Evolutionary conservation across 2,888 invertebrate species (phyloP).

Genomic region (Rhagium mordax): DNA sequence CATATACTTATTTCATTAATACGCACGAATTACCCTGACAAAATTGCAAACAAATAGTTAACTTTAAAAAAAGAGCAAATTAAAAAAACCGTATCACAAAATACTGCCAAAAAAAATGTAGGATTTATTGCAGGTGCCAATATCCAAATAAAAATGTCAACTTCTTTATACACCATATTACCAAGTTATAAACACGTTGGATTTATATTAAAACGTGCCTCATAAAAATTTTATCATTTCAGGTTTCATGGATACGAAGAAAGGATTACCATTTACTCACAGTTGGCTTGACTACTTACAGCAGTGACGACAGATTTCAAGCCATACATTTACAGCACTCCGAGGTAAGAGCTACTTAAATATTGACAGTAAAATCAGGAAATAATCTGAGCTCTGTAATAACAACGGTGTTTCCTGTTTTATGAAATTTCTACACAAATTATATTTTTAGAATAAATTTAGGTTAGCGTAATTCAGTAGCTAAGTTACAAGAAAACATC

Average conservation of each 20-base stretch:
- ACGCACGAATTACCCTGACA: no score
- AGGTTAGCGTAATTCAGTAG: not conserved
- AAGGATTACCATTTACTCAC: conserved; percentile 90
- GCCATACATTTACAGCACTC: conserved; percentile 90
- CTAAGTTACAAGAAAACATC: no score
- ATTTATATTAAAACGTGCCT: not conserved
- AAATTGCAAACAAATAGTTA: no score
- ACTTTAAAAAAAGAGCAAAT: no score
- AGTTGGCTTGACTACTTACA: conserved; percentile 89
- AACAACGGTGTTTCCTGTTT: not conserved
- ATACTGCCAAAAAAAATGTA: no score
- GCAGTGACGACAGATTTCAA: conserved; percentile 90
- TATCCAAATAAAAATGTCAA: no score
- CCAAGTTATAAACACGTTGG: not conserved
- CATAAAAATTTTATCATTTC: conserved; percentile 55
- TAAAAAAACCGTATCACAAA: no score
- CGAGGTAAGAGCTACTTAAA: conserved; percentile 75
- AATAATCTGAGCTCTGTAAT: not conserved
- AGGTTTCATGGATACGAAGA: conserved; percentile 90
- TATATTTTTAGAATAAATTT: not conserved
- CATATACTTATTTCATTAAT: no score
- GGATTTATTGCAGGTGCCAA: no score
- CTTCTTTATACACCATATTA: no score
- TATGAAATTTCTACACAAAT: not conserved
- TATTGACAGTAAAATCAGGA: conserved; percentile 34